Evolutionary conservation across 2,797 vertebrate genomes (phyloP).

Genomic region (Rachycentron canadum): DNA sequence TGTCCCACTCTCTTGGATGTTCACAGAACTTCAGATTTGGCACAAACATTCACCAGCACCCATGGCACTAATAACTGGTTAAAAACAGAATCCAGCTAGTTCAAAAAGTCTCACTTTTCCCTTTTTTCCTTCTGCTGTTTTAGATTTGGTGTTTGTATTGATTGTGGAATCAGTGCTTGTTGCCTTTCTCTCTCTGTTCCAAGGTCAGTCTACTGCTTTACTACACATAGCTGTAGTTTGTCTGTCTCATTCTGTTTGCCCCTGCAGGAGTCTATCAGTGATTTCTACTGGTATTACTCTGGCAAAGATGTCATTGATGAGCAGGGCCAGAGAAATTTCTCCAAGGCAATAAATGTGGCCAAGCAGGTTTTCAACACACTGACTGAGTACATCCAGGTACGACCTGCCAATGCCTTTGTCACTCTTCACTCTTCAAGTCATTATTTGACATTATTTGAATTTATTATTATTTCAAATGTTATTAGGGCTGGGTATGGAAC

Average conservation of each 20-base stretch:
- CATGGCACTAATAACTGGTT: no score
- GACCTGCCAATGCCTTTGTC: slow-evolving; percentile 27
- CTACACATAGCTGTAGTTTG: no score
- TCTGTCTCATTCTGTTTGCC: not conserved
- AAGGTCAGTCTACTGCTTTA: not conserved
- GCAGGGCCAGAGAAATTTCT: slow-evolving; percentile 96
- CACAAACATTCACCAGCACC: not conserved
- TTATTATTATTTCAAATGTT: not conserved
- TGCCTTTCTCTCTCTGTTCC: not conserved
- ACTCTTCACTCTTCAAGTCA: not conserved
- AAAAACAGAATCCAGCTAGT: no score
- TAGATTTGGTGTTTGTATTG: not conserved
- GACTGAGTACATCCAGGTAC: slow-evolving; percentile 96
- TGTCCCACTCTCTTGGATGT: no score
- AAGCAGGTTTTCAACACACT: slow-evolving; percentile 98
- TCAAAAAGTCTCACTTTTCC: not conserved
- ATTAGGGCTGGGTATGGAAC: not conserved
- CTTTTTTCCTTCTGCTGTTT: not conserved
- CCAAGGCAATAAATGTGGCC: slow-evolving; percentile 97
- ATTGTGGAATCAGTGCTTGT: not conserved
- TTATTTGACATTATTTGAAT: not conserved
- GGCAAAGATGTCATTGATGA: slow-evolving; percentile 97
- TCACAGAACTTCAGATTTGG: not conserved
- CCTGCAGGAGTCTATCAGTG: slow-evolving; percentile 95
- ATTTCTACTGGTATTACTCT: slow-evolving; percentile 99